These are phyloP conservation scores for Dryomyza anilis DNA, from an alignment of 2,888 invertebrate genomes.

Conservation along the genomic window DNA sequence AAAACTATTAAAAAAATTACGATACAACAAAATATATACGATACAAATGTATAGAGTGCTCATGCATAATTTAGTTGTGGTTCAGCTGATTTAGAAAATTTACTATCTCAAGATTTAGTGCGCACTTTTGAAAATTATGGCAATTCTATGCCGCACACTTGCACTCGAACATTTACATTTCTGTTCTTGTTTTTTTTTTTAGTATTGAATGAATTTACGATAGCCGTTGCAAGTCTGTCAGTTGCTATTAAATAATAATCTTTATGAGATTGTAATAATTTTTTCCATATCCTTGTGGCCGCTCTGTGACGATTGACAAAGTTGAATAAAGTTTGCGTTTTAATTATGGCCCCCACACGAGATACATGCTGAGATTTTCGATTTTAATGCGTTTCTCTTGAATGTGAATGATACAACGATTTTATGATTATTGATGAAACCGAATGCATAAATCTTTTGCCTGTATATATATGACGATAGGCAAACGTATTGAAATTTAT, in stretches of 20 bases:
- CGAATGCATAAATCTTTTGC: neutral
- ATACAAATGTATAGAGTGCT: too few relatives aligned
- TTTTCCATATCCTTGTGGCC: neutral
- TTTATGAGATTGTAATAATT: constrained; percentile 11
- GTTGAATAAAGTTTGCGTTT: constrained; percentile 13
- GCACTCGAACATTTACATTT: neutral
- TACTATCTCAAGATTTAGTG: constrained; percentile 2
- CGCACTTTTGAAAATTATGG: constrained; percentile 16
- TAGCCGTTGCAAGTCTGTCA: neutral
- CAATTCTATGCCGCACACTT: constrained; percentile 1
- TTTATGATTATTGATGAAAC: neutral
- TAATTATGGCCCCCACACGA: neutral
- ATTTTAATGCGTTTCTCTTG: constrained; percentile 6
- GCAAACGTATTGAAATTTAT: neutral
- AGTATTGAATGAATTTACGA: too few relatives aligned
- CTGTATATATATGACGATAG: neutral
- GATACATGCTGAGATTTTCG: neutral
- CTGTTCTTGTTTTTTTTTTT: too few relatives aligned
- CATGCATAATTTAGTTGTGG: too few relatives aligned
- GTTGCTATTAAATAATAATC: constrained; percentile 14
- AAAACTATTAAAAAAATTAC: too few relatives aligned
- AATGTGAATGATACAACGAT: neutral
- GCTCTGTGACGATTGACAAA: constrained; percentile 5
- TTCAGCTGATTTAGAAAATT: neutral
- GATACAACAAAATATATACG: too few relatives aligned